phyloP scores from a whole-genome alignment of 35 echinoderm and acorn worm genomes.

The Holothuria glaberrima region DNA sequence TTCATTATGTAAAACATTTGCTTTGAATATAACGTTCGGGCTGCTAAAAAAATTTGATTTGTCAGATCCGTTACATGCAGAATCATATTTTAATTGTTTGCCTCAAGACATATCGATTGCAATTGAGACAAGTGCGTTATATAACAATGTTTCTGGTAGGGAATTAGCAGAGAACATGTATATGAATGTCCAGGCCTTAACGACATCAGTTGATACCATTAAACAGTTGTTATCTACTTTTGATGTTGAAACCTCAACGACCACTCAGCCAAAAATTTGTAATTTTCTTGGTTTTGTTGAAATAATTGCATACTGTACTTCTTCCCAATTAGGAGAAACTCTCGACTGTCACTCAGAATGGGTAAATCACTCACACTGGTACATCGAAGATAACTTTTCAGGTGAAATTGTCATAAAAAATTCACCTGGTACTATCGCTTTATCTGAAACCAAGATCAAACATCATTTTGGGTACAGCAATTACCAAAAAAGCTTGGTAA shows the following conservation, averaged over 20 bases:
- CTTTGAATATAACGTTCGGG: neutral
- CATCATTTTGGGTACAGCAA: neutral
- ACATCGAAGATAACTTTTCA: neutral
- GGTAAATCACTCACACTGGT: constrained; percentile 10
- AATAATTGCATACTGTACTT: too few species aligned
- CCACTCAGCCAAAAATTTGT: too few species aligned
- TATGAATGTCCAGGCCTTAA: too few species aligned
- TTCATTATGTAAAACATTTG: neutral
- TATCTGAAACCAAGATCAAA: neutral
- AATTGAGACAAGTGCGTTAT: too few species aligned
- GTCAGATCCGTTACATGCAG: neutral
- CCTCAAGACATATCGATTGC: neutral
- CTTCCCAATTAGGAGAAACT: too few species aligned
- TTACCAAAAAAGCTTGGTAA: neutral
- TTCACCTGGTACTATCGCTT: neutral
- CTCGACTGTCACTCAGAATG: neutral
- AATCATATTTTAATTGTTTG: neutral
- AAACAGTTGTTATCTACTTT: too few species aligned
- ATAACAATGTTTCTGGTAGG: too few species aligned
- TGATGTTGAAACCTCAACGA: too few species aligned
- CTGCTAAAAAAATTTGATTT: neutral
- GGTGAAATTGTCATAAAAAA: neutral
- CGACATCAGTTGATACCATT: too few species aligned
- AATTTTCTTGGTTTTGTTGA: too few species aligned
- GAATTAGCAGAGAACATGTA: too few species aligned